A percentile compares a stretch with the other conserved stretches of the same genome.
Evolutionary conservation across 2,113 vertebrate genomes (phyloP).

Genomic region (Neogobius melanostomus): DNA sequence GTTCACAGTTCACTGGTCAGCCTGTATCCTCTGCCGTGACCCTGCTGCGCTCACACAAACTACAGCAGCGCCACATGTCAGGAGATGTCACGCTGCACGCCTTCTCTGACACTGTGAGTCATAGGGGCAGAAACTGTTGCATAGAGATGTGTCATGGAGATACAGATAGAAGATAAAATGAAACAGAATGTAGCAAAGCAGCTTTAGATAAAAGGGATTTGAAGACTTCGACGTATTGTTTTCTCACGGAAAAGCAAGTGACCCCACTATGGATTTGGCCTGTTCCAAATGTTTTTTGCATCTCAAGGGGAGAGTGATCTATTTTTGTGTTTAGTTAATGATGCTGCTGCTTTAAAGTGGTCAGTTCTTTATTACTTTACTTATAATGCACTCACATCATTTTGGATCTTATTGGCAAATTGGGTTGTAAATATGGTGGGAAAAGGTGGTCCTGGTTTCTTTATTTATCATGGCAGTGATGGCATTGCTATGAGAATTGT

Average conservation of each 20-base stretch:
- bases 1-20: slow-evolving; percentile 54
- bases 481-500: no score
- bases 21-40: slow-evolving; percentile 54
- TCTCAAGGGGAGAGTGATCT: neutral
- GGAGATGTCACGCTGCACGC: slow-evolving; percentile 37
- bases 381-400: no score
- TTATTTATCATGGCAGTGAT: no score
- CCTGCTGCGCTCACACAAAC: slow-evolving; percentile 48
- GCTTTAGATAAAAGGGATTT: neutral
- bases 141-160: neutral
- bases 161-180: neutral
- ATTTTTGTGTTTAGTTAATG: neutral
- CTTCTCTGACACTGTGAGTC: slow-evolving; percentile 34
- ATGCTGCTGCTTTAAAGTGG: no score
- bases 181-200: neutral
- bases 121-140: slow-evolving; percentile 34
- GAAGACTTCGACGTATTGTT: neutral
- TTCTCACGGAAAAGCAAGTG: neutral
- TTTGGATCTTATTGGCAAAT: no score
- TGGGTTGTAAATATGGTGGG: no score
- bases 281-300: slow-evolving; percentile 6
- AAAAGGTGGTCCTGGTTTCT: no score
- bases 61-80: slow-evolving; percentile 45
- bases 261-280: slow-evolving; percentile 1
- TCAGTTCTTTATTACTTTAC: no score